phyloP scores from a whole-genome alignment of 2,888 invertebrate species.

The Nomada fabriciana region DNA sequence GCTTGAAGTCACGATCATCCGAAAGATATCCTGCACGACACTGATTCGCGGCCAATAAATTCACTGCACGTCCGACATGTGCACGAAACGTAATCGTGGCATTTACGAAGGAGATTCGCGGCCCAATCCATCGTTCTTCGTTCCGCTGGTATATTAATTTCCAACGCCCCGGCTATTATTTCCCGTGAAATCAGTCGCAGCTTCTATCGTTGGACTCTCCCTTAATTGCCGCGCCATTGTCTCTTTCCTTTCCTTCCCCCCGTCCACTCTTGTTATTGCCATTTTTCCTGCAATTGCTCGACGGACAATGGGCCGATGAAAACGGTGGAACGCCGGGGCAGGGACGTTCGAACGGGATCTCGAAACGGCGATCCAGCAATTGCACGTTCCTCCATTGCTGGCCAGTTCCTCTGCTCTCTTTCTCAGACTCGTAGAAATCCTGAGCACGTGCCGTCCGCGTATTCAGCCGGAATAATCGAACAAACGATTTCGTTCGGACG shows the following conservation, averaged over 20 bases:
- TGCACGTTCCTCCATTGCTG: constrained; percentile 26
- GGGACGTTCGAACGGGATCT: constrained; percentile 55
- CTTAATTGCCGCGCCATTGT: constrained; percentile 48
- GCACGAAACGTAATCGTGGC: constrained; percentile 18
- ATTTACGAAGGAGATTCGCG: constrained; percentile 2
- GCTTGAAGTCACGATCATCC: neutral
- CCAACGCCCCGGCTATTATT: constrained; percentile 24
- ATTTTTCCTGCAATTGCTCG: constrained; percentile 47
- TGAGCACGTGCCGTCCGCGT: constrained; percentile 69
- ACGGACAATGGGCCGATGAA: constrained; percentile 38
- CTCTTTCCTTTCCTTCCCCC: neutral
- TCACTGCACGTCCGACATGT: constrained; percentile 2
- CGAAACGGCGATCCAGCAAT: constrained; percentile 47
- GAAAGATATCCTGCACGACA: no score
- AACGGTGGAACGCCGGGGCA: constrained; percentile 21
- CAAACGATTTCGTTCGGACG: constrained; percentile 69
- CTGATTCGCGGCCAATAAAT: constrained; percentile 3
- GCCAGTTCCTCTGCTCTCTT: neutral
- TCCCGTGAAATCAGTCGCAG: constrained; percentile 21
- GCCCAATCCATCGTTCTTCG: constrained; percentile 3
- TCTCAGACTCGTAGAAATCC: constrained; percentile 62
- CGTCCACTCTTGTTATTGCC: constrained; percentile 29
- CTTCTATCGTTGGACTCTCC: neutral
- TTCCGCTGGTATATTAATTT: constrained; percentile 16
- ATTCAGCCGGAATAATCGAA: constrained; percentile 76